Conservation (phyloP, 2,888 invertebrate genomes). For the Acleris emargana region DNA sequence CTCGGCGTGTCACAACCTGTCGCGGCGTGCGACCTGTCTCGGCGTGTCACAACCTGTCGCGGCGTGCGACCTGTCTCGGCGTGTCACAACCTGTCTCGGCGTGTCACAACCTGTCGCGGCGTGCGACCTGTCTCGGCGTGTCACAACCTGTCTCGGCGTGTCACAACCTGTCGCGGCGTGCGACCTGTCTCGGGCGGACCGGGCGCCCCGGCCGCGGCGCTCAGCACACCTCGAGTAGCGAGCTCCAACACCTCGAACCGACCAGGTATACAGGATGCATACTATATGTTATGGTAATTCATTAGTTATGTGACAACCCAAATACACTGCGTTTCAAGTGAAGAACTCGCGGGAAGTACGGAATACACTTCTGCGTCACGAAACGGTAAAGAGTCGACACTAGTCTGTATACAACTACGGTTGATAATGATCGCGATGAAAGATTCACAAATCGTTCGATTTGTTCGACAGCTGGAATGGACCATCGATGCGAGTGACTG, state of each 20-base stretch:
- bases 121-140: too few relatives aligned
- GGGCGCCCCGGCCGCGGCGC: constrained; percentile 41
- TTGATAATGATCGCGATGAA: constrained; percentile 50
- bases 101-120: too few relatives aligned
- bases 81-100: too few relatives aligned
- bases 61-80: too few relatives aligned
- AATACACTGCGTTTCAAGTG: constrained; percentile 60
- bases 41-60: too few relatives aligned
- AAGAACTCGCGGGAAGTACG: constrained; percentile 62
- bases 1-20: too few relatives aligned
- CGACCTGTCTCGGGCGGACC: too few relatives aligned
- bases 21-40: too few relatives aligned
- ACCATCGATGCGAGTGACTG: constrained; percentile 44
- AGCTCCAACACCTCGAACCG: constrained; percentile 36
- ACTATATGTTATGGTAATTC: constrained; percentile 72
- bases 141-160: too few relatives aligned
- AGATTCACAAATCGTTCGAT: constrained; percentile 59
- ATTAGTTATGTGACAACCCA: constrained; percentile 65
- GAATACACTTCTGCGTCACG: constrained; percentile 65
- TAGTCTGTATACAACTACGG: constrained; percentile 61
- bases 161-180: too few relatives aligned
- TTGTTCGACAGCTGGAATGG: constrained; percentile 73
- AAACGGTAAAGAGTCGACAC: constrained; percentile 67
- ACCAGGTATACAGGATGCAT: constrained; percentile 56
- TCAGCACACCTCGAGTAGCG: constrained; percentile 47